Percentiles rank a stretch among this genome's conserved stretches.
These are phyloP conservation scores for Coleophora flavipennella DNA, from an alignment of 2,888 invertebrate species.

Conservation along the genomic window DNA sequence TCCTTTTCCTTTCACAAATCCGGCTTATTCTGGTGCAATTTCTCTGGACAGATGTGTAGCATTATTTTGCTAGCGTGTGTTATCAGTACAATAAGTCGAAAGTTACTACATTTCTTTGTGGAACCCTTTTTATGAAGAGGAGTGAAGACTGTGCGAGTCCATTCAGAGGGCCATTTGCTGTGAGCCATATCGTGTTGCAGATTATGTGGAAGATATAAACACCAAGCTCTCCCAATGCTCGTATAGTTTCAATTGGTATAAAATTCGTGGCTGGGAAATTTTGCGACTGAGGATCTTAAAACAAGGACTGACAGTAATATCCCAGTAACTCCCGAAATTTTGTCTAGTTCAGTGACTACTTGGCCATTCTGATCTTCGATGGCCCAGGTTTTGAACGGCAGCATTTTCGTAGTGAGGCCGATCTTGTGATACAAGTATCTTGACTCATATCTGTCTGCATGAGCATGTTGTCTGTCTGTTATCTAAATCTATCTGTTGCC, in stretches of 20 bases:
- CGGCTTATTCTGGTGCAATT: no score
- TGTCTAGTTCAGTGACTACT: not conserved
- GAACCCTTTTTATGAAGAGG: conserved; percentile 16
- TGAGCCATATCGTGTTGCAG: no score
- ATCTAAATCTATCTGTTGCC: no score
- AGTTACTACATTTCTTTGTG: conserved; percentile 14
- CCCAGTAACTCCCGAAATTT: no score
- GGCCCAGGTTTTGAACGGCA: conserved; percentile 1
- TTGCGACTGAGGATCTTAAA: no score
- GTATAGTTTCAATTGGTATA: not conserved
- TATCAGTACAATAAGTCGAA: conserved; percentile 13
- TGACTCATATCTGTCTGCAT: not conserved
- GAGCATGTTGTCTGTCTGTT: no score
- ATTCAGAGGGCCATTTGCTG: conserved; percentile 13
- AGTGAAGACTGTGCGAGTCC: conserved; percentile 12
- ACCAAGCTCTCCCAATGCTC: conserved; percentile 3
- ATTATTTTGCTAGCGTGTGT: conserved; percentile 13
- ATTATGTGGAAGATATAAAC: conserved; percentile 5
- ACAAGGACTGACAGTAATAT: no score
- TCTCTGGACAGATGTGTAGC: conserved; percentile 6
- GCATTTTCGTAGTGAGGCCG: not conserved
- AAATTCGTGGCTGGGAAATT: not conserved
- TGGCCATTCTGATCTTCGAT: not conserved
- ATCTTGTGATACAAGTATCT: conserved; percentile 1
- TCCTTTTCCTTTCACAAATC: no score